Evolutionary conservation across 92 coral and sea anemone genomes (phyloP).

Genomic region (Pocillopora meandrina): DNA sequence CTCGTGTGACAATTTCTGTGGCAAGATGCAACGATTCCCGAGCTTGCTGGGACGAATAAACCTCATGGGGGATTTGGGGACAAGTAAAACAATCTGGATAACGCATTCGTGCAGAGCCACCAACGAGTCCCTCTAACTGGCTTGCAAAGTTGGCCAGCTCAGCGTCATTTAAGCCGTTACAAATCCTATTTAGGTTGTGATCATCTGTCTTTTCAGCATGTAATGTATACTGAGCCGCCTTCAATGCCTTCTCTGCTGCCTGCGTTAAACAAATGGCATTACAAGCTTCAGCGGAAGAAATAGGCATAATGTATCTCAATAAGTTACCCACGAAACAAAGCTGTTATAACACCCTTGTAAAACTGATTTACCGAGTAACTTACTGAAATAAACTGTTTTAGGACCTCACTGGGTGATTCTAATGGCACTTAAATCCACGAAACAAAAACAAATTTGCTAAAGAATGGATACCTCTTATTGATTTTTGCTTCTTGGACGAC

Average conservation of each 20-base stretch:
- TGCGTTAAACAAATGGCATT: background rate
- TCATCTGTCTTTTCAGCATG: background rate
- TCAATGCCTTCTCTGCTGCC: slow-evolving; percentile 41
- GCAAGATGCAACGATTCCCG: background rate
- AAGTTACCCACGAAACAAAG: no score
- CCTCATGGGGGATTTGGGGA: slow-evolving; percentile 74
- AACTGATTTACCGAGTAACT: no score
- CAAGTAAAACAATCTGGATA: slow-evolving; percentile 66
- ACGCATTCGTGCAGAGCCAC: slow-evolving; percentile 73
- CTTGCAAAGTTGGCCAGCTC: slow-evolving; percentile 30
- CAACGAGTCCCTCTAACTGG: slow-evolving; percentile 49
- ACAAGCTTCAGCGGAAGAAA: background rate
- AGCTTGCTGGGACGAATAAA: slow-evolving; percentile 29
- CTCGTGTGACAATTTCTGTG: background rate
- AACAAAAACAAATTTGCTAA: no score
- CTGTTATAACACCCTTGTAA: no score
- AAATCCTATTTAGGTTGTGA: slow-evolving; percentile 4
- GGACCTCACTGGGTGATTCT: no score
- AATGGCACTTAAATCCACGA: no score
- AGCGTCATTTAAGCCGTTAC: slow-evolving; percentile 17
- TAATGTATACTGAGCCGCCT: slow-evolving; percentile 11
- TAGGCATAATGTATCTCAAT: background rate
- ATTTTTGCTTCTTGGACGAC: no score
- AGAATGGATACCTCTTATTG: no score
- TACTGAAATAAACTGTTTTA: no score